phyloP scores from a whole-genome alignment of 2,797 vertebrate genomes.

The Alouatta caraya region DNA sequence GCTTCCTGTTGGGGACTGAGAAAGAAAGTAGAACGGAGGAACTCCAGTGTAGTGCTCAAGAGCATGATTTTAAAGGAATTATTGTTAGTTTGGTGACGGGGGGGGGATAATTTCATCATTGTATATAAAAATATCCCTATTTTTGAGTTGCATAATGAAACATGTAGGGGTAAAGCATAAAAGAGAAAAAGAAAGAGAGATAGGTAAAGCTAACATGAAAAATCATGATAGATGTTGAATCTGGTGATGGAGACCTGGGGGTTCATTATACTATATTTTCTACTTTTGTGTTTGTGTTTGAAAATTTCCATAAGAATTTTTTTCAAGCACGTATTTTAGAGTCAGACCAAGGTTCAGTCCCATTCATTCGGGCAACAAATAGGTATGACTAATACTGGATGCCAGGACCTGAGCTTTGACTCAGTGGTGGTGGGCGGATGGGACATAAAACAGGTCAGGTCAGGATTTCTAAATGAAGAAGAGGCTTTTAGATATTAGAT shows the following conservation, averaged over 20 bases:
- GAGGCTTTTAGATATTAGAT: conserved; percentile 9
- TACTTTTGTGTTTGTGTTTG: neutral
- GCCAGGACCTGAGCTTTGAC: neutral
- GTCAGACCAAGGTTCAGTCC: neutral
- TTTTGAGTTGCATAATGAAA: conserved; percentile 2
- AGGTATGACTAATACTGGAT: neutral
- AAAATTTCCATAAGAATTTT: neutral
- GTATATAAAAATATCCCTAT: conserved; percentile 24
- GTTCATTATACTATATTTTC: neutral
- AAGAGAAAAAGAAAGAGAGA: neutral
- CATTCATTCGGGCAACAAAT: neutral
- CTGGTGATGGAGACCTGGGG: neutral
- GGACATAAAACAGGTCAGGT: neutral
- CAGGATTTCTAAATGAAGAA: neutral
- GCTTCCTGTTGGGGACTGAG: neutral
- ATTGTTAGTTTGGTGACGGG: neutral
- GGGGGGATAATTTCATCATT: neutral
- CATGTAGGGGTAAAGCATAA: neutral
- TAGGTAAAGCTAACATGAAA: conserved; percentile 18
- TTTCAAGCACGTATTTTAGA: conserved; percentile 34
- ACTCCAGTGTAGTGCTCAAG: neutral
- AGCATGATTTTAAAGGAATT: conserved; percentile 39
- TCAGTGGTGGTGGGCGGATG: neutral
- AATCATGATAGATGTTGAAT: conserved; percentile 7
- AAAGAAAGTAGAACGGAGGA: neutral